Conservation (phyloP, 1,140 invertebrate species). For the Alviniconcha marisindica region DNA sequence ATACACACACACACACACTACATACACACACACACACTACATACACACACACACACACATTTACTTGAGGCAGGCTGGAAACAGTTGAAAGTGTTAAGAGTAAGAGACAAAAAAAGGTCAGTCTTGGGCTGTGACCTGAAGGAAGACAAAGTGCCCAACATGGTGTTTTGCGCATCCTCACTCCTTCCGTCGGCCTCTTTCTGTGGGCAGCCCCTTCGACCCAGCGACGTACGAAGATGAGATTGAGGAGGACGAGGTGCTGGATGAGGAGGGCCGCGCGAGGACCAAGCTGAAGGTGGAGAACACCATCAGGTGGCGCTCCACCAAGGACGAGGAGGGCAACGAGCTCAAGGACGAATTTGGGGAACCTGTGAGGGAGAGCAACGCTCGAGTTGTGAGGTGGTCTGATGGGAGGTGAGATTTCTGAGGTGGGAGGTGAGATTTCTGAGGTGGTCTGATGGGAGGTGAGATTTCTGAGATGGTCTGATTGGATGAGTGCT, state of each 20-base stretch:
- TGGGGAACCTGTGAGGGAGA: conserved; percentile 90
- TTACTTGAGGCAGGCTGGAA: too few species aligned
- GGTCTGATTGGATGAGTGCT: background rate
- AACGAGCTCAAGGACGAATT: conserved; percentile 70
- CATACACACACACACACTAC: too few species aligned
- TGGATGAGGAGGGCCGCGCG: conserved; percentile 96
- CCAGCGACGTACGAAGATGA: conserved; percentile 98
- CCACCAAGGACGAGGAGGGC: conserved; percentile 86
- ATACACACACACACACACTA: too few species aligned
- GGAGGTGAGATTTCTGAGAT: conserved; percentile 68
- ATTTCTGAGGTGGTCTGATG: conserved; percentile 85
- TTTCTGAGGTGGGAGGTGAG: background rate
- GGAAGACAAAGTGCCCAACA: too few species aligned
- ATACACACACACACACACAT: too few species aligned
- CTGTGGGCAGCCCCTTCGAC: conserved; percentile 95
- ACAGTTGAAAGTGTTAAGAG: too few species aligned
- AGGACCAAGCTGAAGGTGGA: conserved; percentile 85
- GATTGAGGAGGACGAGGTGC: conserved; percentile 98
- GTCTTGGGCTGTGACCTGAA: too few species aligned
- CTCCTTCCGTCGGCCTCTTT: too few species aligned
- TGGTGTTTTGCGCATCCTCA: too few species aligned
- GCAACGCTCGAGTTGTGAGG: conserved; percentile 95
- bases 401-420: conserved; percentile 94
- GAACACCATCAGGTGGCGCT: conserved; percentile 98
- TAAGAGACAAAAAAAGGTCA: too few species aligned